Evolutionary conservation across 30 jellyfish, hydroid and myxozoan species (phyloP).

Genomic region (Catostylus mosaicus): DNA sequence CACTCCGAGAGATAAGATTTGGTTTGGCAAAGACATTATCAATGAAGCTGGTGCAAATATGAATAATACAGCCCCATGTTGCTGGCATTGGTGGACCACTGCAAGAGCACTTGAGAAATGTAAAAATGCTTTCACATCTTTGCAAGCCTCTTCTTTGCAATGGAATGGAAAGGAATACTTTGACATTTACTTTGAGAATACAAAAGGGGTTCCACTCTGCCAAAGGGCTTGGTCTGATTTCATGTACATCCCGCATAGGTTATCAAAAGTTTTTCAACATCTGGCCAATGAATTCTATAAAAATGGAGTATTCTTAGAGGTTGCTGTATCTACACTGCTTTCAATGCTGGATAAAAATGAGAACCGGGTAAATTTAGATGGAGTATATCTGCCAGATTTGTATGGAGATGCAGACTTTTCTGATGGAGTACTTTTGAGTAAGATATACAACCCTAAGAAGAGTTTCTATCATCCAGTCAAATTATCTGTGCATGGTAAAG

Average conservation of each 20-base stretch:
- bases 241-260: constrained; percentile 54
- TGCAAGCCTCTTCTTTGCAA: constrained; percentile 11
- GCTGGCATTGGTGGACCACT: constrained; percentile 81
- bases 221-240: constrained; percentile 69
- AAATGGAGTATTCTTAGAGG: constrained; percentile 54
- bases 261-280: background rate
- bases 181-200: constrained; percentile 39
- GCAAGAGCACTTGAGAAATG: constrained; percentile 46
- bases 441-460: constrained; percentile 8
- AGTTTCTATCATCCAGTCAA: constrained; percentile 70
- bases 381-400: constrained; percentile 66
- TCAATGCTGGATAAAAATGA: constrained; percentile 50
- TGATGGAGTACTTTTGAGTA: constrained; percentile 17
- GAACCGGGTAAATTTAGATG: constrained; percentile 55
- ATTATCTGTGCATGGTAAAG: constrained; percentile 29
- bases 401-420: constrained; percentile 56
- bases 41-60: constrained; percentile 50
- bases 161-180: constrained; percentile 28
- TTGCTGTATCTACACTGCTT: constrained; percentile 65
- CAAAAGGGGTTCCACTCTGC: constrained; percentile 52
- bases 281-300: constrained; percentile 43
- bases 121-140: constrained; percentile 30
- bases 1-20: constrained; percentile 31
- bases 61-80: constrained; percentile 55
- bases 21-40: constrained; percentile 57